Evolutionary conservation across 2,888 invertebrate species (phyloP).

Genomic region (Athalia rosae): DNA sequence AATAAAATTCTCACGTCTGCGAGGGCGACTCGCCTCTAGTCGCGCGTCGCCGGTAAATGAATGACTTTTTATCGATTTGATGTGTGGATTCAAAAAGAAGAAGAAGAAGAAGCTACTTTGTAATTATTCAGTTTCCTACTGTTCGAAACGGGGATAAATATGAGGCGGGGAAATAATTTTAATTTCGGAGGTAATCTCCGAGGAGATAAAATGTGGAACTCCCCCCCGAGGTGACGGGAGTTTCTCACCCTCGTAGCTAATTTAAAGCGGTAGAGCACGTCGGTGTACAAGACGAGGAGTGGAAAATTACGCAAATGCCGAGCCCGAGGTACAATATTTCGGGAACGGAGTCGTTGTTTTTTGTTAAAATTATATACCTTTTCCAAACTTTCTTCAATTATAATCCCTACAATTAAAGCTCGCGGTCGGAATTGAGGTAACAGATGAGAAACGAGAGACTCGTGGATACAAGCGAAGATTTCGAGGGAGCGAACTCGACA

Average conservation of each 20-base stretch:
- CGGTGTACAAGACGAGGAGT: neutral
- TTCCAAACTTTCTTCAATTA: neutral
- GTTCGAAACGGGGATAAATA: neutral
- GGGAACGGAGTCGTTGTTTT: no score
- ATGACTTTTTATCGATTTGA: neutral
- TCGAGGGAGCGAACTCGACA: neutral
- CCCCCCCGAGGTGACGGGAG: neutral
- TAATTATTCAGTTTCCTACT: neutral
- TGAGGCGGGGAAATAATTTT: neutral
- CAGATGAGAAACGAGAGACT: neutral
- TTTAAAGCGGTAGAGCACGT: neutral
- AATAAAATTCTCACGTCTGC: no score
- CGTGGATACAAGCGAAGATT: neutral
- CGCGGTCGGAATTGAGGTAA: no score
- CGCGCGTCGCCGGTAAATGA: neutral
- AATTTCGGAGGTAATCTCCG: neutral
- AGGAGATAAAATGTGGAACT: neutral
- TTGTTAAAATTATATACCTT: no score
- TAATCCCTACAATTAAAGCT: neutral
- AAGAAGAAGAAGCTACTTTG: slow-evolving; percentile 1
- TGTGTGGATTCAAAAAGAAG: neutral
- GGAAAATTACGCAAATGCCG: neutral
- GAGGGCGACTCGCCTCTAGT: no score
- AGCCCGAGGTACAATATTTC: no score
- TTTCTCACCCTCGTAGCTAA: neutral